Percentiles rank a stretch among this genome's conserved stretches.
Conservation (phyloP, 2,888 invertebrate species). For the Biston betularia region DNA sequence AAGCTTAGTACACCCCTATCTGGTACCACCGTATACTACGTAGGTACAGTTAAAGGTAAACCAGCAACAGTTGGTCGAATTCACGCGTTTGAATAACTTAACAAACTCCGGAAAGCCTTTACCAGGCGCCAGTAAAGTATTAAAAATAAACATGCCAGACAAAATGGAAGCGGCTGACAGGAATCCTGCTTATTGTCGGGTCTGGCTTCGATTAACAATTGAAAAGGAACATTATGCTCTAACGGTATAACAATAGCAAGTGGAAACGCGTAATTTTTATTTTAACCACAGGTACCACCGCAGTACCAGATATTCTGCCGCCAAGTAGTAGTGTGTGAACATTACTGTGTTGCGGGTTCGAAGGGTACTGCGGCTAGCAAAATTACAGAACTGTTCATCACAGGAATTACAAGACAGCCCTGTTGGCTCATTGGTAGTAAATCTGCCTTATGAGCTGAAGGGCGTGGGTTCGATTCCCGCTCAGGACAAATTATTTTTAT, state of each 20-base stretch:
- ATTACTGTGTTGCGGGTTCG: too few species aligned
- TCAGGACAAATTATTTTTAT: too few species aligned
- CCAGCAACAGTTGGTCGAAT: conserved; percentile 12
- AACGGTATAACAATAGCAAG: conserved; percentile 19
- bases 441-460: too few species aligned
- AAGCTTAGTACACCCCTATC: too few species aligned
- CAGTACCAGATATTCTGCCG: too few species aligned
- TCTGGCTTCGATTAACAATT: conserved; percentile 41
- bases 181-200: conserved; percentile 42
- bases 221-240: conserved; percentile 39
- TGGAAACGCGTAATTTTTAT: background rate
- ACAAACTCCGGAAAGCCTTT: conserved; percentile 10
- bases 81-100: conserved; percentile 7
- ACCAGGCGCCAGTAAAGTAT: conserved; percentile 33
- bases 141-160: conserved; percentile 46
- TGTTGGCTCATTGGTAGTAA: too few species aligned
- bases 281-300: background rate
- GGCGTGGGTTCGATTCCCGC: too few species aligned
- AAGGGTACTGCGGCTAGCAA: too few species aligned
- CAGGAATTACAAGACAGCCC: too few species aligned
- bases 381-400: too few species aligned
- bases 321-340: too few species aligned
- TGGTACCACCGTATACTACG: too few species aligned
- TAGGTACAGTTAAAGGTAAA: background rate
- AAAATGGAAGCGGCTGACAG: conserved; percentile 43